Base-by-base conservation (phyloP, 2,113 vertebrate genomes). In the Limnothrissa miodon region DNA sequence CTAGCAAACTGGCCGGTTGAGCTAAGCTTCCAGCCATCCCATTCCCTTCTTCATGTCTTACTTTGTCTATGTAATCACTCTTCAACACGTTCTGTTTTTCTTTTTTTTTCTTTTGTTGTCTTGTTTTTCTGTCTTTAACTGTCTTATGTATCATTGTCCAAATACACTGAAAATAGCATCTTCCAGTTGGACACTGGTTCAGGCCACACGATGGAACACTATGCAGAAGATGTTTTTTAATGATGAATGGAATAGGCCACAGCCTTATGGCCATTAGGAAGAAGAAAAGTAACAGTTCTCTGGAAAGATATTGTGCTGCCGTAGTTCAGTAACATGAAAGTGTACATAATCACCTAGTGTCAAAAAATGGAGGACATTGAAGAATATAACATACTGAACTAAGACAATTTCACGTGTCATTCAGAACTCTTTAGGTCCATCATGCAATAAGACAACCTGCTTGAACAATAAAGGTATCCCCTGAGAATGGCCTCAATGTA, bases 1-100 rank as follows among this genome's bases (percentile, higher is more conserved):
- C 97, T 90, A 99, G 98, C 95, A 99, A 99, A 93, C 95, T 99
- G 91, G 97, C 97, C 88, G 98, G 96, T 93, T 99, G 97, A 99
- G 93, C 39, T 90, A 90, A 74, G 81, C 25, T 82, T 45, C 80
- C 74, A 78, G 45, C 82, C 29, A n/a, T 29, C 85, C 78, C 78
- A 56, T 17, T 89, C 87, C 91, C 88, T 92, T 91, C 25, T 78
- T 80, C 84, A 85, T 86, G 45, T 90, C 93, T 93, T 91, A 91
- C 89, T 91, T 25, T 91, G 93, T 81, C 78, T 83, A 74, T 78
- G 79, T 51, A 53, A 84, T 80, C 91, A 88, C 87, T 85, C 51
- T 81, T 11, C 62, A 70, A 33, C 29, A n/a, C n/a, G n/a, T n/a
- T n/a, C 42, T 10, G 36, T 36, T 53, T 70, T 70, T 29, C 36